phyloP scores from a whole-genome alignment of 2,113 vertebrate genomes.

The Acanthochromis polyacanthus region DNA sequence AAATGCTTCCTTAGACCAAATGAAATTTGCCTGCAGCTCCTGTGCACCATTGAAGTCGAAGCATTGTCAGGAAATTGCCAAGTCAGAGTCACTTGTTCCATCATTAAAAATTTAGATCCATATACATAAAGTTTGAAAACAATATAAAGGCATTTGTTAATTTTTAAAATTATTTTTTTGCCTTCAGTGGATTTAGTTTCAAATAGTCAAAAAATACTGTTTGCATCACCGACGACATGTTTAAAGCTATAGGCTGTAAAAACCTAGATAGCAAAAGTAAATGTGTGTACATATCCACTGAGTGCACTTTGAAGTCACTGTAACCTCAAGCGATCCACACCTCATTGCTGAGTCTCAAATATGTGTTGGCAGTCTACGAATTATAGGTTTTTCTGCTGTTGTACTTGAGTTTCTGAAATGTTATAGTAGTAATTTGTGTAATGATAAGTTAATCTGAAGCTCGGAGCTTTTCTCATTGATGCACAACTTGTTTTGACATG shows the following conservation, averaged over 20 bases:
- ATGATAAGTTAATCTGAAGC: background rate
- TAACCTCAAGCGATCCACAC: background rate
- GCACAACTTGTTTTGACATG: slow-evolving; percentile 10
- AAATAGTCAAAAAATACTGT: background rate
- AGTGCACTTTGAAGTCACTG: background rate
- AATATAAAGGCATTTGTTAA: background rate
- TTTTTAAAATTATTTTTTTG: too few relatives aligned
- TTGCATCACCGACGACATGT: background rate
- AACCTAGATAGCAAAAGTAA: background rate
- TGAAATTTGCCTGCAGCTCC: background rate
- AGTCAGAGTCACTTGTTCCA: slow-evolving; percentile 2
- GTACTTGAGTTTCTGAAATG: background rate
- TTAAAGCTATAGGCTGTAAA: slow-evolving; percentile 10
- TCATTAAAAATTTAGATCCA: slow-evolving; percentile 26
- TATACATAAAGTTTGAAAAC: slow-evolving; percentile 4
- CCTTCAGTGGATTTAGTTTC: too few relatives aligned
- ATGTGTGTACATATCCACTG: background rate
- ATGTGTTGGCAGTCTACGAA: background rate
- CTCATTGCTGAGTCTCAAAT: background rate
- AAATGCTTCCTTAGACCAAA: background rate
- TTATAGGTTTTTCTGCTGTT: background rate
- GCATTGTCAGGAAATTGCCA: background rate
- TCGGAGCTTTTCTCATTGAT: background rate
- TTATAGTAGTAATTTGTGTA: background rate
- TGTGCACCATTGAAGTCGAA: slow-evolving; percentile 23